These are phyloP conservation scores for Netelia fuscicornis DNA, from an alignment of 2,888 invertebrate genomes.

Conservation along the genomic window DNA sequence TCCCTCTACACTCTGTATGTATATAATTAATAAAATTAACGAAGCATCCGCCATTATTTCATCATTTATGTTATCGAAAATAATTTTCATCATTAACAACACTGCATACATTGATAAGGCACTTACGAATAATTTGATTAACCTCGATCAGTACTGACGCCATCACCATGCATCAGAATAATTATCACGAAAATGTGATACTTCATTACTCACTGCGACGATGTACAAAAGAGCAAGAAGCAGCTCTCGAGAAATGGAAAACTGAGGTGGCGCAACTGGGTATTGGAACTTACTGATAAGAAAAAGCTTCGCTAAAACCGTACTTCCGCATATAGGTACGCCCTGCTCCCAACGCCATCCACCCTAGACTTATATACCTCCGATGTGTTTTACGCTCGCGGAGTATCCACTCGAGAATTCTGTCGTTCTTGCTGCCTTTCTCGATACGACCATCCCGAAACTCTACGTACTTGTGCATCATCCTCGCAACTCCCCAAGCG, in stretches of 20 bases:
- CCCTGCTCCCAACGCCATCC: constrained; percentile 32
- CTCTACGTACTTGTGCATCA: constrained; percentile 36
- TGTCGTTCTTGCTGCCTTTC: constrained; percentile 42
- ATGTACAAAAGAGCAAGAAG: constrained; percentile 62
- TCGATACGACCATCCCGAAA: constrained; percentile 17
- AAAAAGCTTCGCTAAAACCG: constrained; percentile 67
- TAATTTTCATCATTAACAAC: not conserved
- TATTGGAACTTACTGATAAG: constrained; percentile 81
- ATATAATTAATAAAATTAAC: constrained; percentile 33
- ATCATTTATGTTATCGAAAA: constrained; percentile 18
- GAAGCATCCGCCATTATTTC: constrained; percentile 33
- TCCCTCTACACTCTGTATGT: constrained; percentile 16
- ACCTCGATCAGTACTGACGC: constrained; percentile 30
- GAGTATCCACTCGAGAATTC: constrained; percentile 48
- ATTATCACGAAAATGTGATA: constrained; percentile 82
- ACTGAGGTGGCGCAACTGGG: constrained; percentile 70
- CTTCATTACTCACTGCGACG: constrained; percentile 81
- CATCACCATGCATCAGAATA: constrained; percentile 80
- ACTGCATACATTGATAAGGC: not conserved
- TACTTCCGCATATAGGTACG: constrained; percentile 55
- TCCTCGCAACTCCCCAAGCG: constrained; percentile 19
- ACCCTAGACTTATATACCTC: constrained; percentile 26
- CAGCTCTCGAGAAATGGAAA: constrained; percentile 71
- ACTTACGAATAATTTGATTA: constrained; percentile 10
- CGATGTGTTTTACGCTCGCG: constrained; percentile 22